Evolutionary conservation across 2,113 vertebrate genomes (phyloP).

Genomic region (Myrmecobius fasciatus): DNA sequence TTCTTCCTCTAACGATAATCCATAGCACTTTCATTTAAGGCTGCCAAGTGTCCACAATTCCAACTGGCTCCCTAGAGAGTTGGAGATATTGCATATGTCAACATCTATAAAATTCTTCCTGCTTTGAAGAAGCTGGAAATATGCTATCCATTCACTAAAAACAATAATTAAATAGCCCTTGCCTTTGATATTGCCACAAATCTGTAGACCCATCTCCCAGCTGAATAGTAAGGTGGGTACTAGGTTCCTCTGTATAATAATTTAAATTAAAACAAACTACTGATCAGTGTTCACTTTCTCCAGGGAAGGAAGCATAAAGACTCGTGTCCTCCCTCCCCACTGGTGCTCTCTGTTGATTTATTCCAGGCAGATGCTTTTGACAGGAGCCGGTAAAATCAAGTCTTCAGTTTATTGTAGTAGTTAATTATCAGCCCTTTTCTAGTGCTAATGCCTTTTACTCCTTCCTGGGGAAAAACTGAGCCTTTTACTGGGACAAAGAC

Average conservation of each 20-base stretch:
- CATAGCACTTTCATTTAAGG: slow-evolving; percentile 65
- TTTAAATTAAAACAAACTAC: slow-evolving; percentile 79
- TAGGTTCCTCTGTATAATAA: slow-evolving; percentile 50
- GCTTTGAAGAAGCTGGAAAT: slow-evolving; percentile 53
- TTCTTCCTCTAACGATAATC: slow-evolving; percentile 54
- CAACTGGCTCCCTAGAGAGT: slow-evolving; percentile 50
- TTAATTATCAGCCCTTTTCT: slow-evolving; percentile 85
- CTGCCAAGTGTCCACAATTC: slow-evolving; percentile 75
- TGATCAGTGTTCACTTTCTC: slow-evolving; percentile 67
- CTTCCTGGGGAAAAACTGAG: slow-evolving; percentile 76
- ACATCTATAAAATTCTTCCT: slow-evolving; percentile 76
- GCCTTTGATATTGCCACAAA: slow-evolving; percentile 2
- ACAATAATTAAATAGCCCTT: slow-evolving; percentile 33
- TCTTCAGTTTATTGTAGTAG: slow-evolving; percentile 85
- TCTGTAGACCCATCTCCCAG: background rate
- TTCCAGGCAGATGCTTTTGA: slow-evolving; percentile 89
- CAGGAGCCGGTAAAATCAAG: slow-evolving; percentile 90
- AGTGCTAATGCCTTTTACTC: slow-evolving; percentile 82
- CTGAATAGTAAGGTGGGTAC: background rate
- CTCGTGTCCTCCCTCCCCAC: slow-evolving; percentile 59
- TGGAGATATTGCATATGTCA: slow-evolving; percentile 71
- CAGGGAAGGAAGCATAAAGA: slow-evolving; percentile 68
- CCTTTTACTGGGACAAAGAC: slow-evolving; percentile 74
- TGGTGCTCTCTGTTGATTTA: slow-evolving; percentile 86
- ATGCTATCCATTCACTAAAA: background rate